phyloP scores from a whole-genome alignment of 2,797 vertebrate species.

The Premnoplex brunnescens region DNA sequence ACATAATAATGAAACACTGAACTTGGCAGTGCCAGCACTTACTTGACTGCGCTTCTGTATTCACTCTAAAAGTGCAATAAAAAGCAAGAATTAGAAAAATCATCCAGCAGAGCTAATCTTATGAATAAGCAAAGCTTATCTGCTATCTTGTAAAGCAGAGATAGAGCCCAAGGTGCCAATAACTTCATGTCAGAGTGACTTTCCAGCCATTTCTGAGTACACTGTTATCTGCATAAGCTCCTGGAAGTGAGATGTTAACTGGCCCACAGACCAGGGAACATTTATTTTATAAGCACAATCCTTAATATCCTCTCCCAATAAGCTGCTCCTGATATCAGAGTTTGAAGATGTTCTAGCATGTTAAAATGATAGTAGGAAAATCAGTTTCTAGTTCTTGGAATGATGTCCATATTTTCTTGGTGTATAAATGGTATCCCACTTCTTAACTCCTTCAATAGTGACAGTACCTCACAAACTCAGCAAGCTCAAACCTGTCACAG shows the following conservation, averaged over 20 bases:
- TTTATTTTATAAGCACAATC: background rate
- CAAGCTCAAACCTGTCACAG: background rate
- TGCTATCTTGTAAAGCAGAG: background rate
- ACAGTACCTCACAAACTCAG: background rate
- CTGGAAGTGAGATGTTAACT: background rate
- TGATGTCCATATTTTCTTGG: background rate
- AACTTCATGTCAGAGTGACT: background rate
- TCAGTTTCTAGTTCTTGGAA: background rate
- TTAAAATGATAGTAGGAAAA: background rate
- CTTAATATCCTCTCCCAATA: background rate
- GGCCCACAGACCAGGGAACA: background rate
- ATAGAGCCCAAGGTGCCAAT: background rate
- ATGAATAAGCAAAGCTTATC: background rate
- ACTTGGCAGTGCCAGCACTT: conserved; percentile 34
- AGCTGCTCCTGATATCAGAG: background rate
- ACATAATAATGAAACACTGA: background rate
- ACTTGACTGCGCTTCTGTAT: conserved; percentile 20
- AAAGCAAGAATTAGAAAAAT: conserved; percentile 31
- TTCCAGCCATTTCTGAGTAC: background rate
- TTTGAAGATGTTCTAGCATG: background rate
- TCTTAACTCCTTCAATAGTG: background rate
- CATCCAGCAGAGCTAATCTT: background rate
- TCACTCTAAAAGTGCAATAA: conserved; percentile 42
- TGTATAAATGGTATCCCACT: background rate
- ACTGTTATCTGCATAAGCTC: background rate